Base-by-base conservation (phyloP, 2,113 vertebrate species). In the Brachyhypopomus occidentalis region DNA sequence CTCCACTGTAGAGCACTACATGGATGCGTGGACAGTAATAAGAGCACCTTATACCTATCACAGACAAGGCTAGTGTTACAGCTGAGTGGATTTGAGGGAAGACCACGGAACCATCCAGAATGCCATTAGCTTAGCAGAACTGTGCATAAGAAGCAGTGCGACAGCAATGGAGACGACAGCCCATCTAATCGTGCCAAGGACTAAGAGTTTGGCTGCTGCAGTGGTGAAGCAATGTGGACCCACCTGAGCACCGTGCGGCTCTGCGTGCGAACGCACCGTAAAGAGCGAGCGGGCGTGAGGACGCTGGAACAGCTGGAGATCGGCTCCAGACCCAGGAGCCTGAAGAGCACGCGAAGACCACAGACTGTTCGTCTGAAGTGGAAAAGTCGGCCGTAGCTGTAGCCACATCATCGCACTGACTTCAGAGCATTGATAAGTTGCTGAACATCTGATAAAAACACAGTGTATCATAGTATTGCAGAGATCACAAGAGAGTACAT, bases 11-110 rank as follows among this genome's bases (percentile, higher is more conserved):
- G 77, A 74, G 79, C 79, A 66, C 71, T 81, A 81, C 75, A 55
- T 75, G 72, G 55, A 76, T 38, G 12, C 14, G 63, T 81, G 80
- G 72, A 72, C 72, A 76, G 80, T 81, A 81, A 76, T 81, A 69
- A 81, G 80, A 81, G 80, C 80, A 81, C 80, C 80, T 75, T 75
- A 63, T 76, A 74, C 67, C 72, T 70, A 69, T 75, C 72, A 81
- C 70, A 66, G 73, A 81, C 36, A 60, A 75, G 80, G 80, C 80
- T 76, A 81, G 80, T 76, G 80, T 81, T 81, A 81, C 80, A 75
- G 80, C 72, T 70, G 80, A 66, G 66, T 52, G 22, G 48, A 81
- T 69, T 63, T 76, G 36, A 76, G 36, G 80, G 80, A 81, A 81
- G 80, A 81, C 80, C 72, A 81, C 59, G 64, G 36, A 76, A 81